Percentiles rank a stretch among this genome's conserved stretches.
These are phyloP conservation scores for Caradrina clavipalpis DNA, from an alignment of 2,888 invertebrate genomes.

Conservation along the genomic window DNA sequence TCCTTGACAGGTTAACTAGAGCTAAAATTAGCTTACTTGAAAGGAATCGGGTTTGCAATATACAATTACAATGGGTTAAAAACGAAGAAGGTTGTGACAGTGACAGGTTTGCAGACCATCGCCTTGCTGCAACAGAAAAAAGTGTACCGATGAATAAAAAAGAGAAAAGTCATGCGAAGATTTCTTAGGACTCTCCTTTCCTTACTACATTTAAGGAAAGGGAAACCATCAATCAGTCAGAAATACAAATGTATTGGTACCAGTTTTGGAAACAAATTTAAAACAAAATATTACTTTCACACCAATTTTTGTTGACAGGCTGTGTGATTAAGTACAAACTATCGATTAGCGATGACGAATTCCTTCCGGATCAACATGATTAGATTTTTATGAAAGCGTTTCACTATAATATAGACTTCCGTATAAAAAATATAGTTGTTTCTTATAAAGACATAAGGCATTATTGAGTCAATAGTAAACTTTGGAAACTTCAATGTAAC, in stretches of 20 bases:
- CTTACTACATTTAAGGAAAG: conserved; percentile 40
- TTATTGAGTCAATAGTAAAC: conserved; percentile 17
- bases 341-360: conserved; percentile 65
- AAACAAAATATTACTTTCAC: conserved; percentile 51
- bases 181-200: conserved; percentile 39
- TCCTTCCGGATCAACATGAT: conserved; percentile 60
- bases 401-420: conserved; percentile 13
- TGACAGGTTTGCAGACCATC: conserved; percentile 23
- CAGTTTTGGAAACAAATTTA: conserved; percentile 43
- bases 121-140: conserved; percentile 19
- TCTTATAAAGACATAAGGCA: not conserved
- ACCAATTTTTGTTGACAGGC: conserved; percentile 49
- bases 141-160: conserved; percentile 16
- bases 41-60: conserved; percentile 34
- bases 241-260: conserved; percentile 18
- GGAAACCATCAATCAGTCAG: conserved; percentile 39
- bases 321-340: conserved; percentile 40
- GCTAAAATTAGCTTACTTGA: conserved; percentile 42
- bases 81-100: conserved; percentile 47
- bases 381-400: conserved; percentile 56
- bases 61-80: conserved; percentile 44
- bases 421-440: not conserved
- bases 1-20: conserved; percentile 50
- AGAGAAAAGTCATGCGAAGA: conserved; percentile 21
- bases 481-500: conserved; percentile 34